Conservation (phyloP, 2,888 invertebrate genomes). For the Steinernema hermaphroditum region DNA sequence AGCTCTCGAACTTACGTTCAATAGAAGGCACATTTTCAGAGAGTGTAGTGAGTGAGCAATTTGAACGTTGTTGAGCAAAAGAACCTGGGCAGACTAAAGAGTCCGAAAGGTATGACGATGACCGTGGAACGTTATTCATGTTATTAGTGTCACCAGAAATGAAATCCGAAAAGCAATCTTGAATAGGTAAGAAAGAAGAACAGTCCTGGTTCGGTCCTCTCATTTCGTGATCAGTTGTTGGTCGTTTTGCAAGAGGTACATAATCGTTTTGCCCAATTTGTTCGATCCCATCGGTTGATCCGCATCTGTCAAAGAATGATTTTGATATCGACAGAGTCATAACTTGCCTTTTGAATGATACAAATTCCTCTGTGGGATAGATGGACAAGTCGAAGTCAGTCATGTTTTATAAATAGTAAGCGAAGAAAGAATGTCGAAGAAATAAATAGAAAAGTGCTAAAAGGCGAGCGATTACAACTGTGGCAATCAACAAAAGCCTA, state of each 20-base stretch:
- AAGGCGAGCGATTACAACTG: neutral
- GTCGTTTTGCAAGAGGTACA: conserved; percentile 17
- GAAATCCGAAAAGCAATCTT: conserved; percentile 12
- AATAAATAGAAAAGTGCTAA: neutral
- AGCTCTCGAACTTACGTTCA: neutral
- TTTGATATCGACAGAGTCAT: neutral
- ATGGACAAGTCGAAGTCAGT: conserved; percentile 21
- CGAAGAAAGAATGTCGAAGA: neutral
- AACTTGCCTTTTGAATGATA: conserved; percentile 18
- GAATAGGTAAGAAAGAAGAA: conserved; percentile 12
- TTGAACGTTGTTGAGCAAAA: conserved; percentile 25
- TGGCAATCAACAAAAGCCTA: neutral
- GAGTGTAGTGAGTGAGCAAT: conserved; percentile 16
- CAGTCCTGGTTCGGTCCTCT: conserved; percentile 2
- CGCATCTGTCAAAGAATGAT: neutral
- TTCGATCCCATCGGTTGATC: neutral
- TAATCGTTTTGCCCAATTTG: conserved; percentile 4
- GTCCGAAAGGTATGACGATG: conserved; percentile 20
- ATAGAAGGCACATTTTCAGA: conserved; percentile 13
- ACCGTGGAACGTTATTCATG: conserved; percentile 9
- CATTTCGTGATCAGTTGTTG: conserved; percentile 7
- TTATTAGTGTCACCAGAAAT: neutral
- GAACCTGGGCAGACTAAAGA: conserved; percentile 29
- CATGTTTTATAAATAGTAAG: neutral
- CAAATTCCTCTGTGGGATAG: conserved; percentile 19